Base-by-base conservation (phyloP, 1,140 invertebrate species). In the Hylyphantes graminicola region DNA sequence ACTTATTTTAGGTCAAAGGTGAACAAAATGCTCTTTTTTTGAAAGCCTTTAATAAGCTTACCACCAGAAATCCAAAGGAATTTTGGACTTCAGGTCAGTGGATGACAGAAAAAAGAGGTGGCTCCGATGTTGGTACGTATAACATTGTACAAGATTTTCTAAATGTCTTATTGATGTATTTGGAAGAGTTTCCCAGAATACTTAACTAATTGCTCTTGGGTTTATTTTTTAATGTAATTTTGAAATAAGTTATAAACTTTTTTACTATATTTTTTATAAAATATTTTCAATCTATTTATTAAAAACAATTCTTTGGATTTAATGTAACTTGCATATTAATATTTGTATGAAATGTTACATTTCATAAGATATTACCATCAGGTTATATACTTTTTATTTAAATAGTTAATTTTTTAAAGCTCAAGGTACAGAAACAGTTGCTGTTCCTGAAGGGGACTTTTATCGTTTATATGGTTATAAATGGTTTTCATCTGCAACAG, bases 81-180 rank as follows among this genome's bases (percentile, higher is more conserved):
- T 93, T 93, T 86, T 93, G 92, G 92, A 93, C 92, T 13, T 92
- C 92, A 83, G 92, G 92, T 10, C 92, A 93, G 86, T 93, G 92
- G 92, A 93, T 93, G 92, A 93, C 92, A 15, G 92, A 93, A 85
- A 90, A 90, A 86, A 88, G 88, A 87, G 92, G 92, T 77, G 92
- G 92, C n/a, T 92, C 92, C 50, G 92, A 93, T 90, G 93, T 93
- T 21, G 91, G 90, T 89, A 82, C 80, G 89, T 84, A 48, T 8
- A 17, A 59, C 12, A n/a, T 59, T 59, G 5, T 2, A 35, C 35
- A 35, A 35, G 35, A 35, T 59, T n/a, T 59, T 59, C n/a, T 13
- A n/a, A 59, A n/a, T 59, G n/a, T 13, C 57, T 13, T 59, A 59
- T 59, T 7, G 57, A 12, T 59, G 12, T 59, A 9, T 59, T 59